These are phyloP conservation scores for Acanthosepion esculentum DNA, from an alignment of 2,888 invertebrate genomes.

Conservation along the genomic window DNA sequence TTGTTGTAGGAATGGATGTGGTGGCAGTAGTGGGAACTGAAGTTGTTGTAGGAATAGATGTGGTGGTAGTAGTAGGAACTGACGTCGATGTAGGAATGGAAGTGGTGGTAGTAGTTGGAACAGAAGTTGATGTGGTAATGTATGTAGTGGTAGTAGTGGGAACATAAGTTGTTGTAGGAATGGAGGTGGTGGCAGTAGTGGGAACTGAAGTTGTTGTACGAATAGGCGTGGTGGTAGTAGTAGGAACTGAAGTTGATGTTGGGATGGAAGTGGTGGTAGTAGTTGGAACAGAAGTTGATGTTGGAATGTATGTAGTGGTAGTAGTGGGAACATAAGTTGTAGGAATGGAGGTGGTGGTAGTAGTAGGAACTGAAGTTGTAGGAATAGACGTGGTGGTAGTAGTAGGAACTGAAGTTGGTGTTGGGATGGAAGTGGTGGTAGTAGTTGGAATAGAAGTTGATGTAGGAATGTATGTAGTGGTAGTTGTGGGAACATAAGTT, in stretches of 20 bases:
- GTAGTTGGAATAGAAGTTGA: too few relatives aligned
- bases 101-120: background rate
- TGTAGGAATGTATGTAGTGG: too few relatives aligned
- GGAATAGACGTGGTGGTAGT: background rate
- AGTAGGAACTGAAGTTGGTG: too few relatives aligned
- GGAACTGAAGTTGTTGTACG: background rate
- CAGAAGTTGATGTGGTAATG: background rate
- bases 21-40: background rate
- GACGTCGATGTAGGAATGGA: background rate
- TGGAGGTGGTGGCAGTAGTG: background rate
- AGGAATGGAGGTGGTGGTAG: too few relatives aligned
- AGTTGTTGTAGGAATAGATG: background rate
- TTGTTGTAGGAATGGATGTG: background rate
- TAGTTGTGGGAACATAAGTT: background rate
- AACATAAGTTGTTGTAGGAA: background rate
- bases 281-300: too few relatives aligned
- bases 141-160: background rate
- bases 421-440: too few relatives aligned
- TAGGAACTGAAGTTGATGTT: background rate
- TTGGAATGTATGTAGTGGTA: too few relatives aligned
- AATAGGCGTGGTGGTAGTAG: background rate
- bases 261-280: background rate
- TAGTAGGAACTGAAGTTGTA: too few relatives aligned
- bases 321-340: too few relatives aligned
- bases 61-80: background rate